Conservation (phyloP, 2,888 invertebrate genomes). For the Drosophila meridionalis region DNA sequence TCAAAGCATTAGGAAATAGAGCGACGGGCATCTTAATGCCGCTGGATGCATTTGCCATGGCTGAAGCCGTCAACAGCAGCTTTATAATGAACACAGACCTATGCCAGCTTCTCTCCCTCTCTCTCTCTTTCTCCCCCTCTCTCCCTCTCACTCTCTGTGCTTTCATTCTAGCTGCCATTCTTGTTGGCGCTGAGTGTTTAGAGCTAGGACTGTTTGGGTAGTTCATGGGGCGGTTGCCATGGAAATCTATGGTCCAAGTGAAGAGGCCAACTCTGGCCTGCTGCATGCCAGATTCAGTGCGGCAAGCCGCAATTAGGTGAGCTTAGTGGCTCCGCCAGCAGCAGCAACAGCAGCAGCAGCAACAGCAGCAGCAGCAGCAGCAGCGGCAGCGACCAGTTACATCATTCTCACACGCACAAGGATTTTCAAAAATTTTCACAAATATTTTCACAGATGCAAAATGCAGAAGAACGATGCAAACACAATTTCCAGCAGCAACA, state of each 20-base stretch:
- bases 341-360: not conserved
- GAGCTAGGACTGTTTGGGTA: slow-evolving; percentile 24
- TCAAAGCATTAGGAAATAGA: slow-evolving; percentile 9
- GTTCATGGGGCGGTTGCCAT: slow-evolving; percentile 7
- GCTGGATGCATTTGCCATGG: slow-evolving; percentile 14
- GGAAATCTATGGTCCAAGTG: slow-evolving; percentile 1
- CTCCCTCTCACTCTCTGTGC: not conserved
- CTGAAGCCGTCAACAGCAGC: slow-evolving; percentile 18
- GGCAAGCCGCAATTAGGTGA: slow-evolving; percentile 62
- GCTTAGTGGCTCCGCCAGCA: slow-evolving; percentile 27
- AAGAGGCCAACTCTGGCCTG: slow-evolving; percentile 1
- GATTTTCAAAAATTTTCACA: slow-evolving; percentile 11
- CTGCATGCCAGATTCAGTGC: slow-evolving; percentile 53
- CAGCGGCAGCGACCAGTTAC: not conserved
- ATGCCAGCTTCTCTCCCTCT: too few relatives aligned
- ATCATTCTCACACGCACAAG: slow-evolving; percentile 4
- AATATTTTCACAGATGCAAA: slow-evolving; percentile 10
- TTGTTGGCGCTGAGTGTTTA: slow-evolving; percentile 32
- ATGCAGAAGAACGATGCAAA: slow-evolving; percentile 4
- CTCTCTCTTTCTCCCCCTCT: not conserved
- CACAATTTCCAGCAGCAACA: slow-evolving; percentile 12
- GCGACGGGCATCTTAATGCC: slow-evolving; percentile 17
- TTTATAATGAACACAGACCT: slow-evolving; percentile 27
- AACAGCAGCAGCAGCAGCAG: not conserved
- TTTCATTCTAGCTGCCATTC: slow-evolving; percentile 33